These are phyloP conservation scores for Leptopilina myrica DNA, from an alignment of 2,888 invertebrate genomes.

Conservation along the genomic window DNA sequence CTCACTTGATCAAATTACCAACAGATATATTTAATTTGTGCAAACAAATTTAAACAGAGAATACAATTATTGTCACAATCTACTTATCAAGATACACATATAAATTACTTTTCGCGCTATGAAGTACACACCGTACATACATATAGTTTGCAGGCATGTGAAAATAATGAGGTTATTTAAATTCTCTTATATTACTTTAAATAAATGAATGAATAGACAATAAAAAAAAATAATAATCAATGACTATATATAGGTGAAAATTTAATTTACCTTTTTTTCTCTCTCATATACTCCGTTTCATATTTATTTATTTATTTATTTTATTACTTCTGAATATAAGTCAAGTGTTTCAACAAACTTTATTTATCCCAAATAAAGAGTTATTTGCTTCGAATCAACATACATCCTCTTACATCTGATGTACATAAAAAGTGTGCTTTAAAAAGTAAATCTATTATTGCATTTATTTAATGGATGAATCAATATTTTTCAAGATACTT, in stretches of 20 bases:
- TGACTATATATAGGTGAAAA: neutral
- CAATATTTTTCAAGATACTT: conserved; percentile 28
- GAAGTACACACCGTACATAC: neutral
- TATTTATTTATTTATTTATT: too few species aligned
- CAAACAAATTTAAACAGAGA: conserved; percentile 49
- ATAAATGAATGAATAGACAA: neutral
- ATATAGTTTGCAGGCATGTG: neutral
- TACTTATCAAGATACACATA: conserved; percentile 47
- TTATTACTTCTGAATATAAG: neutral
- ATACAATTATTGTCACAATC: conserved; percentile 51
- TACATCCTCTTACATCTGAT: neutral
- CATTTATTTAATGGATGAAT: conserved; percentile 17
- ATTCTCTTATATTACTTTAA: neutral
- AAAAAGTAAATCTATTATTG: conserved; percentile 32
- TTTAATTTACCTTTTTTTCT: neutral
- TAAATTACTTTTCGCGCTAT: conserved; percentile 25
- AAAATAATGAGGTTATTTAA: conserved; percentile 26
- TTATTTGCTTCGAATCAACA: conserved; percentile 26
- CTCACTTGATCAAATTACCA: conserved; percentile 21
- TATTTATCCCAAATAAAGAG: conserved; percentile 33
- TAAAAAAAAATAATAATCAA: neutral
- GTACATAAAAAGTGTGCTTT: conserved; percentile 23
- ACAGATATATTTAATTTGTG: conserved; percentile 47
- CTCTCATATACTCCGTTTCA: too few species aligned
- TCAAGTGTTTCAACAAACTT: conserved; percentile 9